A percentile compares a stretch with the other conserved stretches of the same genome.
phyloP scores from a whole-genome alignment of 2,113 vertebrate genomes.

The Coptodon bakossiorum region DNA sequence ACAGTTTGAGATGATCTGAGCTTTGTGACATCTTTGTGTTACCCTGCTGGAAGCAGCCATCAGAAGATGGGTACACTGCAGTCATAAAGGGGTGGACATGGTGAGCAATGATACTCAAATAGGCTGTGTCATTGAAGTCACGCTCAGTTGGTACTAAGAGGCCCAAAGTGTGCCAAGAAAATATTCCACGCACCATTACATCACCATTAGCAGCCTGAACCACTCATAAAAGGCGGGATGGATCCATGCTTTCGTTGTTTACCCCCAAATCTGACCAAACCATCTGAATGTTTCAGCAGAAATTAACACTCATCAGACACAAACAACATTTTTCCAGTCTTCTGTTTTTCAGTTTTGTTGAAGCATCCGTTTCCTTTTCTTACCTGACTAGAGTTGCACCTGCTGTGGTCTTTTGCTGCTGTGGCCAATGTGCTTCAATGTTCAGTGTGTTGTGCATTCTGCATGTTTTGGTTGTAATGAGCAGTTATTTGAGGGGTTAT shows the following conservation, averaged over 20 bases:
- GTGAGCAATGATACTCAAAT: not conserved
- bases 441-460: not conserved
- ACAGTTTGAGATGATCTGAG: not conserved
- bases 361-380: not conserved
- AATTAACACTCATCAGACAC: not conserved
- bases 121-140: not conserved
- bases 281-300: not conserved
- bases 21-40: not conserved
- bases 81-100: not conserved
- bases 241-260: not conserved
- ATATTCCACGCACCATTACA: not conserved
- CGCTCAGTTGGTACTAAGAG: not conserved
- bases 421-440: not conserved
- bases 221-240: not conserved
- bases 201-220: not conserved
- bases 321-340: not conserved
- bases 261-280: not conserved
- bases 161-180: not conserved
- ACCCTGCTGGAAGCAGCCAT: not conserved
- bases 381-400: not conserved
- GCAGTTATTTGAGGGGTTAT: not conserved
- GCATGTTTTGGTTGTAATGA: not conserved
- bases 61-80: not conserved
- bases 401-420: not conserved
- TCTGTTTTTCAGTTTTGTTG: not conserved